Base-by-base conservation (phyloP, 1,140 invertebrate species). In the Ladona fulva region DNA sequence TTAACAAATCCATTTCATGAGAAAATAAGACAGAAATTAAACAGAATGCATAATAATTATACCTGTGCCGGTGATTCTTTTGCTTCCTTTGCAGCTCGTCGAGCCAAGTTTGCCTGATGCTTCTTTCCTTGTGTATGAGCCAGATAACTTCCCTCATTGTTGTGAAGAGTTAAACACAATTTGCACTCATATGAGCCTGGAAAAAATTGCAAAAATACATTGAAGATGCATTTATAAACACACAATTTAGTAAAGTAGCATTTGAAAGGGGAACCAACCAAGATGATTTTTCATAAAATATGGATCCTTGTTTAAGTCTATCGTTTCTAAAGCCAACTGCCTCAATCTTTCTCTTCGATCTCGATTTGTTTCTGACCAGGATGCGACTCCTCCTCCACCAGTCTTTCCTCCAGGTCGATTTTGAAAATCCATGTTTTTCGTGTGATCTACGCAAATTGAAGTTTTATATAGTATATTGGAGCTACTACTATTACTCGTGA, bases 111-210 rank as follows among this genome's bases (percentile, higher is more conserved):
- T 0, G 97, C 95, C 85, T 99, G 98, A 94, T 99, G 98, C 82
- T 99, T 99, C 84, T 99, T 99, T n/a, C 98, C 98, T 86, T 99
- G 98, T 0, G 98, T 99, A 83, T 99, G 98, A 16, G 98, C 98
- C 81, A 99, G 88, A 84, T 99, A 99, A 84, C 96, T 99, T 1
- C 98, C 98, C 86, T 99, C 98, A 88, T 99, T 99, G 83, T 99
- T 99, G 84, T 99, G 98, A 16, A 99, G 87, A 0, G 98, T 99
- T 22, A 99, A 85, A 89, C 98, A 99, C 0, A 99, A 86, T 88
- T 99, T 99, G 85, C 98, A 99, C 86, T 99, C 98, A 87, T 99
- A 99, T 1, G 98, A 98, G 0, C 96, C 92, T 92, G 82, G 66
- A 86, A 87, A 80, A 76, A 75, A 79, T 75, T 42, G 0, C 0